Evolutionary conservation across 2,888 invertebrate species (phyloP), one percentile per base, ranked within the genome.

Genomic region (Cheilosia impressa): DNA sequence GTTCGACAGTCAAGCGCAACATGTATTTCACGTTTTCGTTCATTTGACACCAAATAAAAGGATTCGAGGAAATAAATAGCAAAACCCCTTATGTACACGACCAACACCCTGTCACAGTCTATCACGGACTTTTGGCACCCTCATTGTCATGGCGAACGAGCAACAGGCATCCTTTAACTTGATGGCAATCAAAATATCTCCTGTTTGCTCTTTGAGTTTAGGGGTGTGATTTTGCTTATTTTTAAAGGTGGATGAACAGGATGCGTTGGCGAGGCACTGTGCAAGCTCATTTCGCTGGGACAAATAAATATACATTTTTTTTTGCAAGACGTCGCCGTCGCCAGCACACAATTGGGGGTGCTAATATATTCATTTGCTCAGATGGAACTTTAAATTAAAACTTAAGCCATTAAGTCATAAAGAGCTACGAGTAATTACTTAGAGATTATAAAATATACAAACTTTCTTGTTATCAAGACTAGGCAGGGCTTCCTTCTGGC

Each of bases 161-260:
- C 85, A 85, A 85, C 85, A 85, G 85, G 85, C 85, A 80, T 76
- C 81, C 81, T 81, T 76, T 66, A 57, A 71, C 47, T 63, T 81
- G 57, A 68, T 85, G 76, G 85, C 81, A 72, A 85, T 76, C 72
- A 76, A 68, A 81, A 77, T 68, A 76, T 76, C 85, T 72, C 58
- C 75, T 65, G 75, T 80, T 75, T 75, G 75, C 84, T 80, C 53
- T 58, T 71, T 75, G 60, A 65, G 65, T 75, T 76, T 75, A 50
- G 45, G 69, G 80, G 75, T 75, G 75, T 84, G 75, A 65, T 63
- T 79, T 38, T 10, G 9, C 3, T 31, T 38, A 10, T 13, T 38
- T 13, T 69, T 52, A 17, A n/a, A 24, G 41, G 53, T 66, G 43
- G 47, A 6, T 27, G 10, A 50, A 45, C 55, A 43, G 63, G 57